Evolutionary conservation across 2,888 invertebrate species (phyloP).

Genomic region (Phyllotreta striolata): DNA sequence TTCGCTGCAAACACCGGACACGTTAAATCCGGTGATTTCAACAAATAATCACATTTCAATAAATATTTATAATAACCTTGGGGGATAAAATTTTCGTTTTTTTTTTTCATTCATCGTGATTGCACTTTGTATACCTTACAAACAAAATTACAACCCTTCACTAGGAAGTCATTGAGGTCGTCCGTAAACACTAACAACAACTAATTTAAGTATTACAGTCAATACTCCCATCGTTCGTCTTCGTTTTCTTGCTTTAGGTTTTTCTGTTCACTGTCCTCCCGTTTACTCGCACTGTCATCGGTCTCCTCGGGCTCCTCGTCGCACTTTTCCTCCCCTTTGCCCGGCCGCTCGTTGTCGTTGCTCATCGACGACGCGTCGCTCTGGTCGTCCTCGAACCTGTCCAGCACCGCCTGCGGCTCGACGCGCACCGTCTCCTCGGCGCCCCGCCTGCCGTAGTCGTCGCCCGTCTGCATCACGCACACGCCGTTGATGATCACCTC

Average conservation of each 20-base stretch:
- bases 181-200: slow-evolving; percentile 44
- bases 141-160: slow-evolving; percentile 40
- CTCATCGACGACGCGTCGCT: slow-evolving; percentile 63
- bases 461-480: slow-evolving; percentile 88
- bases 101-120: slow-evolving; percentile 51
- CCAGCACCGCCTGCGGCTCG: slow-evolving; percentile 78
- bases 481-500: slow-evolving; percentile 94
- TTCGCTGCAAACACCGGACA: slow-evolving; percentile 27
- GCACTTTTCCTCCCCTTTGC: slow-evolving; percentile 48
- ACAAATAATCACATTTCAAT: slow-evolving; percentile 49
- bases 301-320: slow-evolving; percentile 51
- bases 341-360: slow-evolving; percentile 47
- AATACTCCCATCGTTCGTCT: slow-evolving; percentile 72
- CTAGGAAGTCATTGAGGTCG: slow-evolving; percentile 38
- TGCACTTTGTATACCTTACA: slow-evolving; percentile 55
- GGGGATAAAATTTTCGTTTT: slow-evolving; percentile 53
- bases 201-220: slow-evolving; percentile 43
- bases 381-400: slow-evolving; percentile 66
- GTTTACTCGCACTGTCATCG: slow-evolving; percentile 46
- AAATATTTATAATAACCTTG: slow-evolving; percentile 58
- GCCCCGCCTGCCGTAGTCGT: slow-evolving; percentile 70
- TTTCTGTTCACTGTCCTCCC: slow-evolving; percentile 56
- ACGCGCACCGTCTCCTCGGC: slow-evolving; percentile 77
- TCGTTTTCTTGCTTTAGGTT: slow-evolving; percentile 69
- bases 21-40: slow-evolving; percentile 20